phyloP scores from a whole-genome alignment of 2,113 vertebrate species.

The Campylomormyrus tamandua region DNA sequence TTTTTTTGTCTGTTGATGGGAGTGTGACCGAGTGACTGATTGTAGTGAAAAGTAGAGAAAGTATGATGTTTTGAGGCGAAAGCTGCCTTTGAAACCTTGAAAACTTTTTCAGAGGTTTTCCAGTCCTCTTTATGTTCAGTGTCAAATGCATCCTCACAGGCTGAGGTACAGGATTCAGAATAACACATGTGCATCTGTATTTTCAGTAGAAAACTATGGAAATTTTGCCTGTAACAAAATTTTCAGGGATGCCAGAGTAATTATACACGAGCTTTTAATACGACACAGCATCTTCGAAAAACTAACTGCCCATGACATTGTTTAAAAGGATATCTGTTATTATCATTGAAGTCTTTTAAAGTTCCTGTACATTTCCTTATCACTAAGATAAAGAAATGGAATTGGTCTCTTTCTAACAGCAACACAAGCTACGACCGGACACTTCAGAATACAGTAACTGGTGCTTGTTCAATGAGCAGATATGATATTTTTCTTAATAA shows the following conservation, averaged over 20 bases:
- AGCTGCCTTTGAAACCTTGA: not conserved
- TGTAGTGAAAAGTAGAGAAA: not conserved
- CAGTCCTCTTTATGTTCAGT: not conserved
- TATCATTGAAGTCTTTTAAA: not conserved
- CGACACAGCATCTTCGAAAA: not conserved
- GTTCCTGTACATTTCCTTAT: not conserved
- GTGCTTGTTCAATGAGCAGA: not conserved
- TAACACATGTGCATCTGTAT: not conserved
- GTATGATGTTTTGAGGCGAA: not conserved
- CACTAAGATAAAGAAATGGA: not conserved
- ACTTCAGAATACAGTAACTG: not conserved
- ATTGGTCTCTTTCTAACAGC: not conserved
- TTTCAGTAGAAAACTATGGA: not conserved
- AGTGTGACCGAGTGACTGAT: not conserved
- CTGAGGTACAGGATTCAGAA: not conserved
- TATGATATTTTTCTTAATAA: not conserved
- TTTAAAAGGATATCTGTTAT: not conserved
- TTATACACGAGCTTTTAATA: not conserved
- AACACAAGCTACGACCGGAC: not conserved
- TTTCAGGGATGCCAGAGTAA: not conserved
- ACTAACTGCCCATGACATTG: not conserved
- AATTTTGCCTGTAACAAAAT: not conserved
- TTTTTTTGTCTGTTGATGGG: not conserved
- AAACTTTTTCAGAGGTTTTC: not conserved
- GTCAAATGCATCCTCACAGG: not conserved